These are phyloP conservation scores for Discoglossus pictus DNA, from an alignment of 2,797 vertebrate species.

Conservation along the genomic window DNA sequence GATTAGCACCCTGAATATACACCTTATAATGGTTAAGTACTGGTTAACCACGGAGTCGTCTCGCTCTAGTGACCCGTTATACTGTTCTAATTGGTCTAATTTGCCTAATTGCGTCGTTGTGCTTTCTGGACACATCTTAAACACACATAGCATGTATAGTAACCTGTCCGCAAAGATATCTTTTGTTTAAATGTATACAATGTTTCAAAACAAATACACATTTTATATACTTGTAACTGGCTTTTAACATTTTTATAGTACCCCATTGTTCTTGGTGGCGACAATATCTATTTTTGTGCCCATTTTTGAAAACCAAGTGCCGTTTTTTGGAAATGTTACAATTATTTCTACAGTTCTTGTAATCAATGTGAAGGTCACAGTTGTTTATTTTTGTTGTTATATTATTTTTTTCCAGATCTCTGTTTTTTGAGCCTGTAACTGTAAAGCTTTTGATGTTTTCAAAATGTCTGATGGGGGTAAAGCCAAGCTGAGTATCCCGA, in stretches of 20 bases:
- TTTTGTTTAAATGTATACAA: conserved; percentile 75
- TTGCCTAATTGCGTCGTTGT: conserved; percentile 4
- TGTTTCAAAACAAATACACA: conserved; percentile 84
- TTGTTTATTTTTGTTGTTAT: conserved; percentile 41
- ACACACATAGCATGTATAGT: conserved; percentile 76
- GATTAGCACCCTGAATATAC: background rate
- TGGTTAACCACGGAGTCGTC: too few relatives aligned
- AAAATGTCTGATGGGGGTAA: conserved; percentile 47
- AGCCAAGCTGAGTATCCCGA: conserved; percentile 17
- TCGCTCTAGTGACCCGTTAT: conserved; percentile 2
- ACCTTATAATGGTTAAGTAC: background rate
- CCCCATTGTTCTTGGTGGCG: conserved; percentile 88
- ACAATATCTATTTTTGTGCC: conserved; percentile 89
- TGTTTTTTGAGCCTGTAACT: conserved; percentile 80
- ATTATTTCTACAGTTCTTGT: conserved; percentile 92
- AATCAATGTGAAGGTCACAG: conserved; percentile 88
- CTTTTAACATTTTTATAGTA: conserved; percentile 87
- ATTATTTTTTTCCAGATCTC: conserved; percentile 75
- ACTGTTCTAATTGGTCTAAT: too few relatives aligned
- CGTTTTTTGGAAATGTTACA: conserved; percentile 82
- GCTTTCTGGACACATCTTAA: conserved; percentile 67
- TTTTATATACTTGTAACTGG: conserved; percentile 88
- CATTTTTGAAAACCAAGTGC: conserved; percentile 84
- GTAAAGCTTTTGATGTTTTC: conserved; percentile 86
- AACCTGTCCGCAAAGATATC: conserved; percentile 67